phyloP scores from a whole-genome alignment of 92 coral and sea anemone genomes.

The Porites rus region DNA sequence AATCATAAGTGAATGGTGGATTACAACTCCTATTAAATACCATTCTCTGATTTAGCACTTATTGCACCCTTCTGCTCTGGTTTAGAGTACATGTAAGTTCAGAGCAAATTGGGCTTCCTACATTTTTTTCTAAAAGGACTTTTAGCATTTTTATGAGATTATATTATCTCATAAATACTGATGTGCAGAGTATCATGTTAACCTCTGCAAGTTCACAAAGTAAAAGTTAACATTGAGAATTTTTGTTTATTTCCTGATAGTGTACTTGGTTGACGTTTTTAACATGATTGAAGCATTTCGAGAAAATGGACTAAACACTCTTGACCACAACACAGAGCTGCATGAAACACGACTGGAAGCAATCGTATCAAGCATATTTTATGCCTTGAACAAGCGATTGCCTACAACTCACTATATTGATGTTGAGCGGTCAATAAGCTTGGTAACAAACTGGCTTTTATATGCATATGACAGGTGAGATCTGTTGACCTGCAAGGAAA shows the following conservation, averaged over 20 bases:
- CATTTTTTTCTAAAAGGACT: too few species aligned
- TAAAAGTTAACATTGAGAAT: background rate
- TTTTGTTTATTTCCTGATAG: slow-evolving; percentile 41
- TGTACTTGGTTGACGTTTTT: slow-evolving; percentile 95
- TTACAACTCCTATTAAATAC: too few species aligned
- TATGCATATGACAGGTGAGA: slow-evolving; percentile 96
- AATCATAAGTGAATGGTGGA: too few species aligned
- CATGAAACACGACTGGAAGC: slow-evolving; percentile 97
- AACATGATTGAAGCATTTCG: slow-evolving; percentile 99
- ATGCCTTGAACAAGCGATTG: slow-evolving; percentile 95
- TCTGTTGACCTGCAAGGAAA: background rate
- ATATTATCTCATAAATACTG: too few species aligned
- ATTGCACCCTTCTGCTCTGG: too few species aligned
- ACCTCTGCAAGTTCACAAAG: too few species aligned
- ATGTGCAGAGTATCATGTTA: too few species aligned
- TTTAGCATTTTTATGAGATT: too few species aligned
- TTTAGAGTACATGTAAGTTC: too few species aligned
- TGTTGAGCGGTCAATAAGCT: slow-evolving; percentile 92
- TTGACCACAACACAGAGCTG: slow-evolving; percentile 96
- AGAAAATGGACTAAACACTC: slow-evolving; percentile 94
- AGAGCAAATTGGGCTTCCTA: too few species aligned
- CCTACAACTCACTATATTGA: slow-evolving; percentile 95
- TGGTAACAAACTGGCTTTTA: slow-evolving; percentile 96
- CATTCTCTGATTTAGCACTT: too few species aligned
- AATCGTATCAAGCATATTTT: slow-evolving; percentile 98